Percentiles rank a stretch among this genome's conserved stretches.
phyloP scores from a whole-genome alignment of 2,888 invertebrate species.

The Mythimna ferrago region DNA sequence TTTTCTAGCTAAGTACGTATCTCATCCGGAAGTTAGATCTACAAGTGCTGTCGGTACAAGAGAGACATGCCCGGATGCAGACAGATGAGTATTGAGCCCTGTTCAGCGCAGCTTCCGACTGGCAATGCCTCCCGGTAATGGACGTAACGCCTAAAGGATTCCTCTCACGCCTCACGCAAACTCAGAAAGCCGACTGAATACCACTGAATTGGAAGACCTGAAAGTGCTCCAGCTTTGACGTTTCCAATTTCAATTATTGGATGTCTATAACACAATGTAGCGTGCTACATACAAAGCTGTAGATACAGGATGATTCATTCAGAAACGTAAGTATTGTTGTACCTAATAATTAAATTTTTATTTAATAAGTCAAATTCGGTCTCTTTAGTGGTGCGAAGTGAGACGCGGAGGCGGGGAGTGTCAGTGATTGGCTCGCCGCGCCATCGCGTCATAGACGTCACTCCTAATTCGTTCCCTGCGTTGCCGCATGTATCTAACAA shows the following conservation, averaged over 20 bases:
- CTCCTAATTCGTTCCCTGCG: no score
- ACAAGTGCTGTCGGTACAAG: slow-evolving; percentile 20
- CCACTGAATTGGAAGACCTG: background rate
- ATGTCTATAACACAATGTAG: background rate
- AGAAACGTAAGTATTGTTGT: background rate
- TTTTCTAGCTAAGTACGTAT: slow-evolving; percentile 6
- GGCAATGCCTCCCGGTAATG: slow-evolving; percentile 53
- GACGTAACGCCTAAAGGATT: slow-evolving; percentile 38
- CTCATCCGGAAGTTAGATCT: slow-evolving; percentile 29
- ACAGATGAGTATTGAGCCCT: slow-evolving; percentile 65
- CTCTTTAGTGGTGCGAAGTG: no score
- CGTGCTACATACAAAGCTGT: background rate
- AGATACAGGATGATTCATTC: background rate
- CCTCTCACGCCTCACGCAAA: background rate
- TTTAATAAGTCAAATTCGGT: no score
- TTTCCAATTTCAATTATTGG: slow-evolving; percentile 21
- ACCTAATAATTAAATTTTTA: background rate
- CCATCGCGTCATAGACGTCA: no score
- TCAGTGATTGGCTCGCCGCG: no score
- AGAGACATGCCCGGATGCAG: slow-evolving; percentile 60
- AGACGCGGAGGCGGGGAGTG: no score
- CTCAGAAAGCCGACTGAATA: background rate
- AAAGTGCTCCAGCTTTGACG: slow-evolving; percentile 3
- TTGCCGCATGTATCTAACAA: no score
- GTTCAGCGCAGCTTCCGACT: slow-evolving; percentile 64